These are phyloP conservation scores for Nestor notabilis DNA, from an alignment of 2,113 vertebrate species.

Conservation along the genomic window DNA sequence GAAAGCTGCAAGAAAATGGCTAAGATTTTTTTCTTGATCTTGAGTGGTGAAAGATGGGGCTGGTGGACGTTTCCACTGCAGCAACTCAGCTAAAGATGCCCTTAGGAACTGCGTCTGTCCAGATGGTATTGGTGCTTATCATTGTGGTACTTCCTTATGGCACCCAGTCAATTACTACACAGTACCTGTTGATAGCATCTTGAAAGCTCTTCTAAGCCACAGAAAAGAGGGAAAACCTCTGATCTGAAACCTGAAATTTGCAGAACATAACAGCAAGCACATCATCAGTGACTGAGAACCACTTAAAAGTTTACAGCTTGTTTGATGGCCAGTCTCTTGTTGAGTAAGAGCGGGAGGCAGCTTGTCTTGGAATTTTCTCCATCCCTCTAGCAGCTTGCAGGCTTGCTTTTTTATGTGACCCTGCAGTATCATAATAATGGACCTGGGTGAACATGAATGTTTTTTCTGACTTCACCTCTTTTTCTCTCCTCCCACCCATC, in stretches of 20 bases:
- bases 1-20: background rate
- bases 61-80: background rate
- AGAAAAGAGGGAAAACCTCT: background rate
- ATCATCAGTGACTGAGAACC: background rate
- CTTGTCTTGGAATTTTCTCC: background rate
- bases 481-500: constrained; percentile 50
- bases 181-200: background rate
- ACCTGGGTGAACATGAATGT: constrained; percentile 1
- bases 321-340: background rate
- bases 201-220: background rate
- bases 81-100: background rate
- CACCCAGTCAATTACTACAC: background rate
- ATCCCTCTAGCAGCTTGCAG: background rate
- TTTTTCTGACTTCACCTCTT: constrained; percentile 47
- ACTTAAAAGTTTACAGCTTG: background rate
- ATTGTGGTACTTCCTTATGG: background rate
- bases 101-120: background rate
- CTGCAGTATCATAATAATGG: background rate
- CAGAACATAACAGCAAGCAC: background rate
- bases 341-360: background rate
- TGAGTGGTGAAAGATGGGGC: background rate
- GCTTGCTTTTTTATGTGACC: constrained; percentile 1
- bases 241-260: background rate
- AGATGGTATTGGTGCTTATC: background rate
- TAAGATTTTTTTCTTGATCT: background rate